Conservation (phyloP, 2,888 invertebrate species). For the Ecdyonurus torrentis region DNA sequence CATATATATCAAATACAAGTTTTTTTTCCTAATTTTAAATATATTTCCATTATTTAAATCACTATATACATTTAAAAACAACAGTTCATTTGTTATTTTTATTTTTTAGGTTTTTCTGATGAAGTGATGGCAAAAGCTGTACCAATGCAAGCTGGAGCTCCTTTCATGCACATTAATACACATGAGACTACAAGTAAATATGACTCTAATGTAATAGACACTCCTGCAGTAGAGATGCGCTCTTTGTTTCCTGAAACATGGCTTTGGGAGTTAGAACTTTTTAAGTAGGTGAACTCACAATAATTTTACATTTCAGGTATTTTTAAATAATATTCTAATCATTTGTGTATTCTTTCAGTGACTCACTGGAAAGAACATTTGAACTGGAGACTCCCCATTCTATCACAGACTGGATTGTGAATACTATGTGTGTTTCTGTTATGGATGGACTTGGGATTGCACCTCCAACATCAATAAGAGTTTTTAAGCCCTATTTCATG, state of each 20-base stretch:
- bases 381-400: constrained; percentile 35
- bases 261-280: constrained; percentile 15
- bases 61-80: no score
- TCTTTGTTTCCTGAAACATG: constrained; percentile 26
- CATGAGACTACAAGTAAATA: background rate
- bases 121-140: no score
- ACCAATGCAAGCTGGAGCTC: no score
- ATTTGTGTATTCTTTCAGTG: no score
- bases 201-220: background rate
- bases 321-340: no score
- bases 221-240: constrained; percentile 6
- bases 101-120: no score
- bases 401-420: constrained; percentile 43
- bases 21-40: no score
- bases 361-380: constrained; percentile 15
- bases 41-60: no score
- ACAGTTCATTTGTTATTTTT: no score
- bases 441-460: constrained; percentile 32
- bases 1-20: no score
- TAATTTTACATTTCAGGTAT: background rate
- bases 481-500: constrained; percentile 58
- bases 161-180: background rate
- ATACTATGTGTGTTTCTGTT: constrained; percentile 29
- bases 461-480: constrained; percentile 27
- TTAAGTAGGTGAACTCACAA: constrained; percentile 12